These are phyloP conservation scores for Opisthocomus hoazin DNA, from an alignment of 2,113 vertebrate species.

Conservation along the genomic window DNA sequence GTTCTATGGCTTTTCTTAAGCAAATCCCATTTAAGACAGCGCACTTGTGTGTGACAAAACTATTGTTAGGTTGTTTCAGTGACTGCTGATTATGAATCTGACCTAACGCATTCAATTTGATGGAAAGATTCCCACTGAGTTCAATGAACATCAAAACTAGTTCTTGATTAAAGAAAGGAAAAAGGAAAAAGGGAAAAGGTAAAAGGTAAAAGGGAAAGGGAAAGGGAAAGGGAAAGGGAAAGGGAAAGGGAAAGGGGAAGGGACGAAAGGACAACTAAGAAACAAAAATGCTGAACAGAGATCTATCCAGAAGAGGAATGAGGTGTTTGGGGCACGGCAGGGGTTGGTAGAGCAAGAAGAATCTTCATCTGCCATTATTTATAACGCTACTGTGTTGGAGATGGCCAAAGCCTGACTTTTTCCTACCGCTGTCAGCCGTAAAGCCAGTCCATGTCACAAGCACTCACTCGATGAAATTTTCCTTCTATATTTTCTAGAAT, in stretches of 20 bases:
- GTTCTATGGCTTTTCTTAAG: slow-evolving; percentile 34
- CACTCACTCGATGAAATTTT: background rate
- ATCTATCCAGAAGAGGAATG: background rate
- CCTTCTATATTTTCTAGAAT: background rate
- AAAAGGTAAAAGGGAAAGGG: background rate
- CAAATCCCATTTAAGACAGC: slow-evolving; percentile 41
- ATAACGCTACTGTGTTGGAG: background rate
- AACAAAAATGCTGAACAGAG: background rate
- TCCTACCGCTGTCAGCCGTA: background rate
- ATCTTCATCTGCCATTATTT: background rate
- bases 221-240: background rate
- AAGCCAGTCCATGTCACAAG: background rate
- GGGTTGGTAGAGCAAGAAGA: background rate
- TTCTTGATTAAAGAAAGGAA: slow-evolving; percentile 16
- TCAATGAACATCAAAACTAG: slow-evolving; percentile 34
- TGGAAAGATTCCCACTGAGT: slow-evolving; percentile 32
- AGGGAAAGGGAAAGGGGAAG: background rate
- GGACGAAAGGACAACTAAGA: background rate
- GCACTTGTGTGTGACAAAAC: slow-evolving; percentile 7
- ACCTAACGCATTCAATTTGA: slow-evolving; percentile 36
- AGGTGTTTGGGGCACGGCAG: background rate
- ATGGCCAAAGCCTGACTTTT: background rate
- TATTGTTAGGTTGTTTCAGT: slow-evolving; percentile 20
- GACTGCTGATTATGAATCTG: slow-evolving; percentile 22
- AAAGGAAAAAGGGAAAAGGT: background rate